Conservation (phyloP, 2,888 invertebrate genomes). For the Bugulina stolonifera region DNA sequence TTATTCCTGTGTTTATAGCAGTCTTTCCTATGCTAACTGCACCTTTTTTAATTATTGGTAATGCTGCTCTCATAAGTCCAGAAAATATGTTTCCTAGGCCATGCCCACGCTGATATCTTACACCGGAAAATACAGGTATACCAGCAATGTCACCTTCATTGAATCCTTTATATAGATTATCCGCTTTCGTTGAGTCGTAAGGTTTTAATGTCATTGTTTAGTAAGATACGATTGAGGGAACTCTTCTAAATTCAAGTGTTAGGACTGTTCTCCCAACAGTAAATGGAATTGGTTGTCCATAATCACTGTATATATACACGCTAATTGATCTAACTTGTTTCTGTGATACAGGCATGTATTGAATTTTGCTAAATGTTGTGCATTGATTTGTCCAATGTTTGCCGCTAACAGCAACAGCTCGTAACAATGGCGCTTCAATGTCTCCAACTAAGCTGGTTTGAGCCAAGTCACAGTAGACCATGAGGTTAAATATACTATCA, state of each 20-base stretch:
- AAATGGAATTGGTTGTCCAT: neutral
- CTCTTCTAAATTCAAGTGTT: constrained; percentile 1
- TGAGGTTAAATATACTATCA: constrained; percentile 3
- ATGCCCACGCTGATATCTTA: neutral
- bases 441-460: neutral
- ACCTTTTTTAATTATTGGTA: neutral
- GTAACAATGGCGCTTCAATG: neutral
- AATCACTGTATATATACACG: constrained; percentile 2
- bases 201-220: constrained; percentile 15
- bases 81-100: constrained; percentile 1
- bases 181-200: neutral
- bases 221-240: neutral
- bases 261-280: neutral
- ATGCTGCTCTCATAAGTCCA: neutral
- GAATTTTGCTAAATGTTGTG: neutral
- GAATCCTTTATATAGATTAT: neutral
- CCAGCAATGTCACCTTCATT: neutral
- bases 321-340: neutral
- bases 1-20: neutral
- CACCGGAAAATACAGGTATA: neutral
- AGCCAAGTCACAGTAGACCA: constrained; percentile 3
- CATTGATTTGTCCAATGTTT: constrained; percentile 13
- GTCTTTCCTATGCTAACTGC: neutral
- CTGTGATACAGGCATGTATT: neutral
- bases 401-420: neutral